Conservation (phyloP, 2,888 invertebrate genomes). For the Lagria hirta region DNA sequence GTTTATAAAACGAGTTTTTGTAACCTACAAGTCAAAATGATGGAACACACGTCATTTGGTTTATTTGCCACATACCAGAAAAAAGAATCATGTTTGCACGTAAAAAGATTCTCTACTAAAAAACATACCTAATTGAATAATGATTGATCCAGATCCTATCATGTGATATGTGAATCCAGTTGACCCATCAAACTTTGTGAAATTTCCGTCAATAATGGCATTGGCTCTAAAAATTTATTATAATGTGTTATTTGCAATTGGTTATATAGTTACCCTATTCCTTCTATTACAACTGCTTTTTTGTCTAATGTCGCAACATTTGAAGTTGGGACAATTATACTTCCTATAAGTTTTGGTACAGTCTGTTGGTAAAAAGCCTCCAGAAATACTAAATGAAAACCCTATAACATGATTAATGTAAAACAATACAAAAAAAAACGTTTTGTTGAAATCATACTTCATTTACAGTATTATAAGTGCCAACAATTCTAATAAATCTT, state of each 20-base stretch:
- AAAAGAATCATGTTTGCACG: too few relatives aligned
- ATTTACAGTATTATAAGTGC: neutral
- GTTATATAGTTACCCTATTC: neutral
- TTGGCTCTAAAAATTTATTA: conserved; percentile 1
- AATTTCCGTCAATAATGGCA: conserved; percentile 1
- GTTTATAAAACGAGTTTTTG: too few relatives aligned
- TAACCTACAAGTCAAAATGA: too few relatives aligned
- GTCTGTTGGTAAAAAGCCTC: neutral
- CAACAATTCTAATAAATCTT: neutral
- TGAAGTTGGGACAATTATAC: conserved; percentile 3
- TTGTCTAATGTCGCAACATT: neutral
- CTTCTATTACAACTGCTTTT: neutral
- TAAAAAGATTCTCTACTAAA: too few relatives aligned
- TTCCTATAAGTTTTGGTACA: neutral
- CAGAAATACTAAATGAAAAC: conserved; percentile 2
- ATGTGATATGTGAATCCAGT: conserved; percentile 1
- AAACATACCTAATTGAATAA: conserved; percentile 1
- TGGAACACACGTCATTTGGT: too few relatives aligned
- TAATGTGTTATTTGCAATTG: neutral
- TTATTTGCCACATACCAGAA: too few relatives aligned
- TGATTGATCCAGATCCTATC: neutral
- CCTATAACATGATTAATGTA: neutral
- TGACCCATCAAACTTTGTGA: too few relatives aligned
- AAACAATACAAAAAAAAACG: conserved; percentile 2
- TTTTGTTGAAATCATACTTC: too few relatives aligned